Evolutionary conservation across 2,797 vertebrate species (phyloP), one percentile per base, ranked within the genome.

Genomic region (Mormyrops attenuatus): DNA sequence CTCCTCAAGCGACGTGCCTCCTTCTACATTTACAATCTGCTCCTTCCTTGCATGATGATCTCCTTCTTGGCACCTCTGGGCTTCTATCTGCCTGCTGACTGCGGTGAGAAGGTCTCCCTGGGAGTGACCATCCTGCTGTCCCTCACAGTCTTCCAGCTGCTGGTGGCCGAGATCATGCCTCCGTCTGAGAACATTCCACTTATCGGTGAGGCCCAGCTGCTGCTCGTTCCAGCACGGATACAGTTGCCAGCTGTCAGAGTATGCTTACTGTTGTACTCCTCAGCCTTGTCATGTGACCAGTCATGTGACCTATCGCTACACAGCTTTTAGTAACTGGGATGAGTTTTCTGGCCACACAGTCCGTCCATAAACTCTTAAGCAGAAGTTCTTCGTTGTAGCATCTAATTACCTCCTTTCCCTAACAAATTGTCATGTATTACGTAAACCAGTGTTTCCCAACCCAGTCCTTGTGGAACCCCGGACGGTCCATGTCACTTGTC

Each of bases 111-210:
- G 89, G 97, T 98, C 30, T 98, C 97, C 0, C 94, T 99, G 57
- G 98, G 97, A 0, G 97, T 99, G 89, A 98, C 97, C 0, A 91
- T 57, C 17, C 95, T 98, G 63, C 95, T 99, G 94, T 97, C 98
- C 0, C 97, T 98, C 90, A 98, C 97, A 0, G 97, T 98, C 90
- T 98, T 99, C 91, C 98, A 99, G 95, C 90, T 98, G 93, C 94
- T 98, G 86, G 97, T 98, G 92, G 98, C 97, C 0, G 97, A 98
- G 94, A 98, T 96, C 95, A 98, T 98, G 97, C 97, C 98, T 0
- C 97, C 97, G 0, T 96, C 53, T 57, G 53, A 57, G 17, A 98
- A 96, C 0, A 96, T 99, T 87, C 97, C 98, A 0, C 96, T 98
- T 85, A 98, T 99, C 0, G 97, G 98, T 98, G 94, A 97, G 96